Percentiles rank a stretch among this genome's conserved stretches.
phyloP scores from a whole-genome alignment of 35 echinoderm and acorn worm species.

The Ophioderma brevispina region DNA sequence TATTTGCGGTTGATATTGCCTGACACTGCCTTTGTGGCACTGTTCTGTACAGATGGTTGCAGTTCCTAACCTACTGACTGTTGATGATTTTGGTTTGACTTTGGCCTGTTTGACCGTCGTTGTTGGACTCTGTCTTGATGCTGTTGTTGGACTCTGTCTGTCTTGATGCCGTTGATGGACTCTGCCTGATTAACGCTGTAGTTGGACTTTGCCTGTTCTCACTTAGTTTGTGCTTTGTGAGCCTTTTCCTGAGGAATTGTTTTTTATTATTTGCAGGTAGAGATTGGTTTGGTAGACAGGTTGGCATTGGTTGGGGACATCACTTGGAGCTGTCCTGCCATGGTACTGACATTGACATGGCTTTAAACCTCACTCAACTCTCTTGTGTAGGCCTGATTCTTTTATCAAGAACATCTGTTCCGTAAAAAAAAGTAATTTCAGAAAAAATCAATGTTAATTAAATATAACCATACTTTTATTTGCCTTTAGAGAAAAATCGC shows the following conservation, averaged over 20 bases:
- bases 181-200: neutral
- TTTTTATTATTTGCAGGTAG: neutral
- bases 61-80: too few species aligned
- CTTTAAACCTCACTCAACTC: neutral
- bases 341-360: constrained; percentile 1
- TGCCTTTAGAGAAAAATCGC: too few species aligned
- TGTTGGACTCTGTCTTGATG: too few species aligned
- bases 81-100: too few species aligned
- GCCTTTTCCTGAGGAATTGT: neutral
- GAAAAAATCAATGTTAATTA: neutral
- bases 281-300: neutral
- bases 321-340: neutral
- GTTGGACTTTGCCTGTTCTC: neutral
- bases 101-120: too few species aligned
- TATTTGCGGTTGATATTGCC: constrained; percentile 1
- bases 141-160: neutral
- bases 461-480: too few species aligned
- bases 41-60: neutral
- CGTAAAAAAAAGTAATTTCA: neutral
- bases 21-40: neutral
- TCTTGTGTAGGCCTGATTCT: neutral
- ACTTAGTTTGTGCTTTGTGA: neutral
- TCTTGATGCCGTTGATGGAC: too few species aligned
- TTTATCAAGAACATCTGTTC: neutral
- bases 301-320: neutral